Conservation (phyloP, 2,888 invertebrate species). For the Pachycephus smyrnensis region DNA sequence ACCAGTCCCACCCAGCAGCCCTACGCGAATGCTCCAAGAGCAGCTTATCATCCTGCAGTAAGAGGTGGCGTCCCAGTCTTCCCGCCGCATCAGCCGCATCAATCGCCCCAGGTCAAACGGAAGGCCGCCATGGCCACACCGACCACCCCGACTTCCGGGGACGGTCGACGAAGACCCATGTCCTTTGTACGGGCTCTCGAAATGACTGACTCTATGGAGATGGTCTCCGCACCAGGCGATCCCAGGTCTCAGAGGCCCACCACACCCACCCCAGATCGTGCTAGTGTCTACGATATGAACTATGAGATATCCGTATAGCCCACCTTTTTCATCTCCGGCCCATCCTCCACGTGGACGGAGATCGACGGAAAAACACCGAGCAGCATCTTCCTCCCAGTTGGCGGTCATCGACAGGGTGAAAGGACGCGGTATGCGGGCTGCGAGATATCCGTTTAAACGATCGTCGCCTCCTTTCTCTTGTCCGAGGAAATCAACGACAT, state of each 20-base stretch:
- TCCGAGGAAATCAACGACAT: not conserved
- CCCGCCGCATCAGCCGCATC: slow-evolving; percentile 70
- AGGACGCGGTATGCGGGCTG: slow-evolving; percentile 31
- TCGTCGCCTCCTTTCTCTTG: not conserved
- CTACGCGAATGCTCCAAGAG: slow-evolving; percentile 60
- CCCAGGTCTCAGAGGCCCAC: slow-evolving; percentile 63
- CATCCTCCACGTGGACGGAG: slow-evolving; percentile 49
- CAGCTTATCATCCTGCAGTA: slow-evolving; percentile 73
- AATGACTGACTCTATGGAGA: slow-evolving; percentile 90
- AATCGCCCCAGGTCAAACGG: slow-evolving; percentile 59
- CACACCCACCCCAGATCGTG: slow-evolving; percentile 82
- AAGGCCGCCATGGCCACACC: slow-evolving; percentile 55
- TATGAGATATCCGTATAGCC: slow-evolving; percentile 95
- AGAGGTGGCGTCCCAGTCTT: slow-evolving; percentile 79
- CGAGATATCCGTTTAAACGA: slow-evolving; percentile 49
- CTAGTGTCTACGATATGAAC: slow-evolving; percentile 94
- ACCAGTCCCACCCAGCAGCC: slow-evolving; percentile 77
- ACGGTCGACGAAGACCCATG: slow-evolving; percentile 79
- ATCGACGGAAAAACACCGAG: slow-evolving; percentile 45
- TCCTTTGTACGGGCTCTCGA: slow-evolving; percentile 91
- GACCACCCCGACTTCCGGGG: slow-evolving; percentile 49
- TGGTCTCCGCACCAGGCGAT: slow-evolving; percentile 70
- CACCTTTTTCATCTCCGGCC: slow-evolving; percentile 54
- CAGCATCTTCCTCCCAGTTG: slow-evolving; percentile 25
- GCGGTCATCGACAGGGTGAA: slow-evolving; percentile 4